These are phyloP conservation scores for Piprites chloris DNA, from an alignment of 2,113 vertebrate species.

Conservation along the genomic window DNA sequence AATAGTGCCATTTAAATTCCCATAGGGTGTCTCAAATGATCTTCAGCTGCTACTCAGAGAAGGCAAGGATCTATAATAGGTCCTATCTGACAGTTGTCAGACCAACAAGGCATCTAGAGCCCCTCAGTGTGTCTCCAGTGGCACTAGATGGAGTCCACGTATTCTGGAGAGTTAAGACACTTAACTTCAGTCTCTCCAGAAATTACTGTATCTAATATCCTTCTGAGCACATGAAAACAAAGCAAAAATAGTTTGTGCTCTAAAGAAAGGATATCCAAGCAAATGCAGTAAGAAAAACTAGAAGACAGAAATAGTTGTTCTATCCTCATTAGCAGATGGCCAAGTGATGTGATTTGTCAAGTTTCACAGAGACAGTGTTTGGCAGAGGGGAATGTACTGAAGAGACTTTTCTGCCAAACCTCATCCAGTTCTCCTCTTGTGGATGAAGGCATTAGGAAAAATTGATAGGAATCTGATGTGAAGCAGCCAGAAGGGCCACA, in stretches of 20 bases:
- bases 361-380: background rate
- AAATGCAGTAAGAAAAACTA: background rate
- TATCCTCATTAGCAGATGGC: background rate
- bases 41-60: background rate
- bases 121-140: background rate
- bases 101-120: background rate
- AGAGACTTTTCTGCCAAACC: background rate
- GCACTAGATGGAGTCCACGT: background rate
- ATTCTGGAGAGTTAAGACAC: background rate
- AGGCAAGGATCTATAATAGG: background rate
- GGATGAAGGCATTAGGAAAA: background rate
- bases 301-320: background rate
- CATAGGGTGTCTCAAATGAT: background rate
- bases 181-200: background rate
- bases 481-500: background rate
- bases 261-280: background rate
- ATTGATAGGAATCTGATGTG: conserved; percentile 20
- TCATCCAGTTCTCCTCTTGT: background rate
- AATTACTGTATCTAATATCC: background rate
- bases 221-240: background rate
- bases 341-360: background rate
- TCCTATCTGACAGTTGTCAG: background rate
- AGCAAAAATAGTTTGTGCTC: background rate
- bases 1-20: background rate
- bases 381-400: background rate